phyloP scores from a whole-genome alignment of 2,113 vertebrate genomes.

The Gyps fulvus region DNA sequence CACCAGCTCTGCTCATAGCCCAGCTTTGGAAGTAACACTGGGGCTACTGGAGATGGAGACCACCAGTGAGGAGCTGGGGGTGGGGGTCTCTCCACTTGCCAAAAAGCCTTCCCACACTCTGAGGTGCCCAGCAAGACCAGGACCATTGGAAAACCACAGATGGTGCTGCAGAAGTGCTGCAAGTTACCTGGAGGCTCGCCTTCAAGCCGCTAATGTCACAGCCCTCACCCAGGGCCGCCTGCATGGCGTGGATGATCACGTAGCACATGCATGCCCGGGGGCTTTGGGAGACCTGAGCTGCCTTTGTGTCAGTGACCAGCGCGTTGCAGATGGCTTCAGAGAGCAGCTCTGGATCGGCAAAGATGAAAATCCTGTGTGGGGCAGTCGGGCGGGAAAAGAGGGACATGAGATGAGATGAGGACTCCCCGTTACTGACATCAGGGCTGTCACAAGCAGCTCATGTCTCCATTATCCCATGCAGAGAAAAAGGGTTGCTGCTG shows the following conservation, averaged over 20 bases:
- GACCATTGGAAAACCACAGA: fast-evolving
- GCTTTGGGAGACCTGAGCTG: conserved; percentile 48
- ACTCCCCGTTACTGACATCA: fast-evolving
- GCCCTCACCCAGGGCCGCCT: conserved; percentile 78
- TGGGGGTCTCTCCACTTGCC: neutral
- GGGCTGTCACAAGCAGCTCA: neutral
- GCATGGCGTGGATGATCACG: conserved; percentile 81
- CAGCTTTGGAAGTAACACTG: neutral
- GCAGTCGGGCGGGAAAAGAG: neutral
- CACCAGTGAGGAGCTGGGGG: neutral
- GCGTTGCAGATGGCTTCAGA: conserved; percentile 75
- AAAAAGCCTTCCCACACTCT: neutral
- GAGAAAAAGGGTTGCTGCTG: neutral
- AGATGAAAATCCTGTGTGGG: conserved; percentile 83
- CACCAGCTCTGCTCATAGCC: neutral
- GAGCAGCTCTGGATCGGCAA: conserved; percentile 87
- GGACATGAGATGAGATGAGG: neutral
- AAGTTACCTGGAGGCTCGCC: conserved; percentile 77
- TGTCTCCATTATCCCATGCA: fast-evolving
- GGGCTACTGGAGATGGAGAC: neutral
- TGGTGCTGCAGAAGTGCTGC: neutral
- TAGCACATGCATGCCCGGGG: conserved; percentile 76
- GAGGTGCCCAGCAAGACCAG: neutral
- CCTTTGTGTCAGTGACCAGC: conserved; percentile 75
- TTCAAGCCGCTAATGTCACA: conserved; percentile 69